Percentiles rank a stretch among this genome's conserved stretches.
phyloP scores from a whole-genome alignment of 1,140 invertebrate species.

The Adoxophyes honmai region DNA sequence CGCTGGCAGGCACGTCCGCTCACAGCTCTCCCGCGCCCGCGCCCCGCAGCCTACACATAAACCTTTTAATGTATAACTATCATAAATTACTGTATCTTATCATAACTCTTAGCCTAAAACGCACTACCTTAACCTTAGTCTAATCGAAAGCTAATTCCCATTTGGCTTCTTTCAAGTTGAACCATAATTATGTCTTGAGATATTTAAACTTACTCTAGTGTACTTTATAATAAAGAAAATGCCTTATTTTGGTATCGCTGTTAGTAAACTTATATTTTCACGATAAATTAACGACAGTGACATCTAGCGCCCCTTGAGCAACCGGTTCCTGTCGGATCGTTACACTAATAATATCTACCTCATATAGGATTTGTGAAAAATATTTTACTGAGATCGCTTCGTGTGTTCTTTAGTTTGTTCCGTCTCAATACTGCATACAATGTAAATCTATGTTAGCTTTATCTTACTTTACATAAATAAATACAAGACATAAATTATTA shows the following conservation, averaged over 20 bases:
- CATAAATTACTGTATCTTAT: constrained; percentile 53
- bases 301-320: constrained; percentile 25
- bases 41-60: constrained; percentile 8
- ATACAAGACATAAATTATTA: constrained; percentile 69
- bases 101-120: constrained; percentile 32
- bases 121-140: constrained; percentile 36
- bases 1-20: neutral
- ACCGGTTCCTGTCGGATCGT: constrained; percentile 13
- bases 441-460: constrained; percentile 32
- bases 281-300: constrained; percentile 29
- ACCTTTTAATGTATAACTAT: constrained; percentile 22
- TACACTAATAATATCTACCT: constrained; percentile 38
- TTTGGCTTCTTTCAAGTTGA: constrained; percentile 77
- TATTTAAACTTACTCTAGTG: constrained; percentile 48
- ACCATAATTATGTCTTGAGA: constrained; percentile 73
- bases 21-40: neutral
- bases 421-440: constrained; percentile 56
- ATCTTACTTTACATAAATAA: constrained; percentile 39
- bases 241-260: constrained; percentile 71
- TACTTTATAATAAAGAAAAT: constrained; percentile 49
- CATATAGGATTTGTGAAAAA: constrained; percentile 54
- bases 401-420: constrained; percentile 56
- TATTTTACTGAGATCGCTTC: constrained; percentile 63
- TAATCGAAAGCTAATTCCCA: constrained; percentile 64
- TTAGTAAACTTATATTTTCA: constrained; percentile 50